Evolutionary conservation across 2,888 invertebrate genomes (phyloP), one percentile per base, ranked within the genome.

Genomic region (Drosophila koepferae): DNA sequence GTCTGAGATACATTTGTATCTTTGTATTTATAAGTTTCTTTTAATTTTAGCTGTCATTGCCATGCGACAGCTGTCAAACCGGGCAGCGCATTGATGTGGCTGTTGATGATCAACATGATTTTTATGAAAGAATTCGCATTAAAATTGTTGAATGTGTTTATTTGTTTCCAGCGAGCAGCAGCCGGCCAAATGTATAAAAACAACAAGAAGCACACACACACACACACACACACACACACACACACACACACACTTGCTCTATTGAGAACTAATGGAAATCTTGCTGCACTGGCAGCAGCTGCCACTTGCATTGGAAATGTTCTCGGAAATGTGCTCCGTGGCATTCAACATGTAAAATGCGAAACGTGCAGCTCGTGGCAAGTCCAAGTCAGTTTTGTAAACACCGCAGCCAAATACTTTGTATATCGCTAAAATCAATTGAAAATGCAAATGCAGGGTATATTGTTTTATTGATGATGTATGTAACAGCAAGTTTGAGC

Each of bases 71-170:
- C 87, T 85, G 87, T 87, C 85, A 86, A 68, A 48, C 34, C 44
- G 51, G 36, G 10, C 63, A 61, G 40, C 59, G 62, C 14, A 46
- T 64, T 56, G n/a, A 56, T 53, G 46, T 8, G 64, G 28, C 8
- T 38, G 20, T 14, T 51, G 44, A 66, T 66, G 51, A 68, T 54
- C 73, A 54, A 72, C 54, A 67, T 82, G 75, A 78, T 67, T 85
- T 89, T 89, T 75, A 78, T 89, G 78, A 82, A 89, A 72, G 90
- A 86, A 86, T 86, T 86, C 86, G 88, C 86, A 86, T 88, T 86
- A 90, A 86, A 90, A 88, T 82, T 82, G 90, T 86, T 88, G 82
- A 90, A 82, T 90, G 83, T 86, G 86, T 89, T 89, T 85, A 85
- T 89, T 89, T 89, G 85, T 86, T 90, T 80, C 75, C 81, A 88